phyloP scores from a whole-genome alignment of 2,888 invertebrate genomes.

The Bellardia pandia region DNA sequence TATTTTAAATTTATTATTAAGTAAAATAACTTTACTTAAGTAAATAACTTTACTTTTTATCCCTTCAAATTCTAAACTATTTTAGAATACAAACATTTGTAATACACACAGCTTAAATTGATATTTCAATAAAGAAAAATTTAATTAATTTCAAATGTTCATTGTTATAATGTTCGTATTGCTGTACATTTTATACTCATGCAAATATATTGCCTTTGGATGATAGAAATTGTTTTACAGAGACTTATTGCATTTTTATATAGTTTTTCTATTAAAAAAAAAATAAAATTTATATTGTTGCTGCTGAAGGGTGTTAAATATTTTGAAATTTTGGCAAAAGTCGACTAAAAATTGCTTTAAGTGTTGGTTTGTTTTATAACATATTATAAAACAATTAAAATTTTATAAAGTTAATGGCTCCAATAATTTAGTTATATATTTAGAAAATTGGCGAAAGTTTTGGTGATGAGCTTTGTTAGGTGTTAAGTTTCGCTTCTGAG shows the following conservation, averaged over 20 bases:
- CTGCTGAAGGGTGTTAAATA: background rate
- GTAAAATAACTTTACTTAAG: too few species aligned
- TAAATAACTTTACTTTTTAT: too few species aligned
- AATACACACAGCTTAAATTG: constrained; percentile 6
- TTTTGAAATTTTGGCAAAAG: background rate
- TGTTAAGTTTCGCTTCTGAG: too few species aligned
- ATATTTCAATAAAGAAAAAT: constrained; percentile 38
- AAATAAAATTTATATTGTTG: background rate
- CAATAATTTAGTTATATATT: too few species aligned
- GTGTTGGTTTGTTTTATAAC: too few species aligned
- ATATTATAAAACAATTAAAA: too few species aligned
- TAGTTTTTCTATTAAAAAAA: background rate
- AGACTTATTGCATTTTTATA: constrained; percentile 1
- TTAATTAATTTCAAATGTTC: constrained; percentile 29
- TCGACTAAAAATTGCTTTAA: background rate
- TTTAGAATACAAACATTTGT: background rate
- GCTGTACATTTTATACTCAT: background rate
- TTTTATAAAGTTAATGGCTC: too few species aligned
- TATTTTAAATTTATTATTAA: too few species aligned
- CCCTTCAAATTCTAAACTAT: too few species aligned
- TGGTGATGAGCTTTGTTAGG: too few species aligned
- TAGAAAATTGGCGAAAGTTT: too few species aligned
- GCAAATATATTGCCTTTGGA: background rate
- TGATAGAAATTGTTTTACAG: background rate
- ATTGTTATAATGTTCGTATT: background rate